phyloP scores from a whole-genome alignment of 2,797 vertebrate species.

The Psittacula echo region DNA sequence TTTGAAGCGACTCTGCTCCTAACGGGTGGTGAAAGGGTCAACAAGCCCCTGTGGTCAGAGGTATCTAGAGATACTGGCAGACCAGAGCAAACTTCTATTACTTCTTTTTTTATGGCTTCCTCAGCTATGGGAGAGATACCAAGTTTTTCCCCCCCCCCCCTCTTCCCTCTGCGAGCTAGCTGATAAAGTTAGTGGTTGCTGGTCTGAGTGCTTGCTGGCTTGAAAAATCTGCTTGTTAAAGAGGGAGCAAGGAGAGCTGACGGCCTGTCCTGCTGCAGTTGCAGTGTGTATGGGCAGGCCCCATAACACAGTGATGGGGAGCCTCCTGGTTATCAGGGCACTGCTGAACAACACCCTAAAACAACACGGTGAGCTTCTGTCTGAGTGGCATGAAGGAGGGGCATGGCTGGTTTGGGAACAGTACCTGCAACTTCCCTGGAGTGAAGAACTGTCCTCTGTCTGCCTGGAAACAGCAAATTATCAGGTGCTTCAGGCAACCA shows the following conservation, averaged over 20 bases:
- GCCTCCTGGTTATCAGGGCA: fast-evolving
- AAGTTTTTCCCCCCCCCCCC: fast-evolving
- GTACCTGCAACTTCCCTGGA: background rate
- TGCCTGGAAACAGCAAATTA: background rate
- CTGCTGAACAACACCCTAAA: background rate
- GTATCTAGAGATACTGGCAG: background rate
- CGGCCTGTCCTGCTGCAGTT: background rate
- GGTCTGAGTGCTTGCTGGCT: background rate
- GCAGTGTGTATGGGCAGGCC: background rate
- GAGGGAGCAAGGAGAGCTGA: background rate
- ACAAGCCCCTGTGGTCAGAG: background rate
- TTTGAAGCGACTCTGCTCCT: background rate
- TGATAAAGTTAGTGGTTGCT: background rate
- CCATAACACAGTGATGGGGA: background rate
- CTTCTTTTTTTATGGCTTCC: background rate
- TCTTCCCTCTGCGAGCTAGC: background rate
- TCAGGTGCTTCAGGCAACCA: background rate
- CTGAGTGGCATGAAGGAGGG: background rate
- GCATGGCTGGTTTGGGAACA: fast-evolving
- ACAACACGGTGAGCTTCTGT: background rate
- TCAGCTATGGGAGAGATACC: background rate
- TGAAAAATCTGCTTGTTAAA: background rate
- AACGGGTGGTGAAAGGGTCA: background rate
- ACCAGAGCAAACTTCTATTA: background rate
- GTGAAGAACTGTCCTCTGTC: background rate